Conservation (phyloP, 2,113 vertebrate species). For the Diadophis punctatus region DNA sequence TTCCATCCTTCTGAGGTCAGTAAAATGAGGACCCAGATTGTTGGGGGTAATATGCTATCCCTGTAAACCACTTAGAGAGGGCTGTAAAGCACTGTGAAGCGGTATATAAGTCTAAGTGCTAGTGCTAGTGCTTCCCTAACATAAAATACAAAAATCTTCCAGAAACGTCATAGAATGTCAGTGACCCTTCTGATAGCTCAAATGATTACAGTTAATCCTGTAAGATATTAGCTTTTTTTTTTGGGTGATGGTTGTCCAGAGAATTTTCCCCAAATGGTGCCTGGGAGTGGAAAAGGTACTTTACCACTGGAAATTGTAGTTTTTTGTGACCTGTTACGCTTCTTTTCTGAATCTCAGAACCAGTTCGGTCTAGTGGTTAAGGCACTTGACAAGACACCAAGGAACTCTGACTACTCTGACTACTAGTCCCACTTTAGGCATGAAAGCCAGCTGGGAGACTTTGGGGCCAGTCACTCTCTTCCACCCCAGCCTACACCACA, state of each 20-base stretch:
- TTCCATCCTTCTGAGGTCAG: neutral
- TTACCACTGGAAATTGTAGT: neutral
- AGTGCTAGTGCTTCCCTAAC: neutral
- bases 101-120: neutral
- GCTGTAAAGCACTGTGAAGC: neutral
- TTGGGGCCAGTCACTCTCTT: neutral
- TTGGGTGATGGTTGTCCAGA: neutral
- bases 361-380: neutral
- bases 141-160: neutral
- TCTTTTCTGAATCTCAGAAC: neutral
- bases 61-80: neutral
- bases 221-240: neutral
- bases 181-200: neutral
- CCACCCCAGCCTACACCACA: neutral
- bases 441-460: neutral
- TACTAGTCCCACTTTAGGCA: neutral
- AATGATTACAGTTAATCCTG: neutral
- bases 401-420: no score
- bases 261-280: neutral
- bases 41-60: neutral
- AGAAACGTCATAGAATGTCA: neutral
- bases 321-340: neutral
- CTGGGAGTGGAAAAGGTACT: neutral
- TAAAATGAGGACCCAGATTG: neutral
- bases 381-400: neutral